Evolutionary conservation across 1,140 invertebrate species (phyloP).

Genomic region (Macrobrachium rosenbergii): DNA sequence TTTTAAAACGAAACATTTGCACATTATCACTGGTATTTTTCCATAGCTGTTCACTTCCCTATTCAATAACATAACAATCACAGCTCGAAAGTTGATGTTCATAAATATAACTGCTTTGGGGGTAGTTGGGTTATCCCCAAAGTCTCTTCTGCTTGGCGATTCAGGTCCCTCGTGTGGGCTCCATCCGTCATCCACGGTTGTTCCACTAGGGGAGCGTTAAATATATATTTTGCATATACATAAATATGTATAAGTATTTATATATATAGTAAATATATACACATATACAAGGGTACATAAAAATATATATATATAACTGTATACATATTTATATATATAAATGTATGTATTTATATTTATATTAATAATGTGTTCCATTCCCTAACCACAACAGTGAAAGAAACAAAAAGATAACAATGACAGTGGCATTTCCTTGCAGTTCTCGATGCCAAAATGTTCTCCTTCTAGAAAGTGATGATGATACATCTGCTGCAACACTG

Average conservation of each 20-base stretch:
- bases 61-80: conserved; percentile 38
- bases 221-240: conserved; percentile 43
- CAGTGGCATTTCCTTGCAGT: conserved; percentile 58
- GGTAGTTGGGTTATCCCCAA: neutral
- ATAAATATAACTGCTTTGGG: conserved; percentile 24
- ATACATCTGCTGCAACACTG: conserved; percentile 36
- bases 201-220: conserved; percentile 57
- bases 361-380: conserved; percentile 54
- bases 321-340: conserved; percentile 46
- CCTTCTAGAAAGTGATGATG: conserved; percentile 15
- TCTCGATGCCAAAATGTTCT: conserved; percentile 55
- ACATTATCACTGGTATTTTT: no score
- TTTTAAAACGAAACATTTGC: no score
- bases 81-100: conserved; percentile 40
- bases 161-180: conserved; percentile 52
- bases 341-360: conserved; percentile 41
- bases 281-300: no score
- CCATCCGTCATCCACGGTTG: conserved; percentile 49
- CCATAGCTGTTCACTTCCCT: neutral
- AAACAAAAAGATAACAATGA: conserved; percentile 61
- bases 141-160: conserved; percentile 52
- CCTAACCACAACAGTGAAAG: conserved; percentile 62
- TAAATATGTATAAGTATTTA: conserved; percentile 35
- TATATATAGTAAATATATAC: neutral
- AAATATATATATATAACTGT: no score